Percentiles rank a stretch among this genome's conserved stretches.
phyloP scores from a whole-genome alignment of 2,888 invertebrate species.

The Metellina segmentata region DNA sequence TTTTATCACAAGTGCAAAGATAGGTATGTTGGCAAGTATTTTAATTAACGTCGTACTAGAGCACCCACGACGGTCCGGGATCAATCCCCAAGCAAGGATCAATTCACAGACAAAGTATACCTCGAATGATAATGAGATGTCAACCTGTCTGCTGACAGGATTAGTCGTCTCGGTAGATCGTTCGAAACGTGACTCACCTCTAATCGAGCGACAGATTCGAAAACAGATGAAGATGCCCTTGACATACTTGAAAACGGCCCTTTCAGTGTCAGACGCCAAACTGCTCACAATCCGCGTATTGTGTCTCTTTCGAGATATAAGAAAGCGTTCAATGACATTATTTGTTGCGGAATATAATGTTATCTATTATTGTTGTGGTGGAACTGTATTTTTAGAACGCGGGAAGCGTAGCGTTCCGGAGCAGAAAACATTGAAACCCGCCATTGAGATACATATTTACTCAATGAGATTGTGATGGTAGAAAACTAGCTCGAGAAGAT shows the following conservation, averaged over 20 bases:
- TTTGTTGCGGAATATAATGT: not conserved
- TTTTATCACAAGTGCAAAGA: too few species aligned
- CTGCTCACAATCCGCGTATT: not conserved
- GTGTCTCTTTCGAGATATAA: conserved; percentile 2
- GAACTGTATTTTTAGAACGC: not conserved
- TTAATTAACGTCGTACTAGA: too few species aligned
- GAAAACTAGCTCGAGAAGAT: too few species aligned
- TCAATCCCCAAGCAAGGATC: too few species aligned
- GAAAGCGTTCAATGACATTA: conserved; percentile 43
- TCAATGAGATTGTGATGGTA: too few species aligned
- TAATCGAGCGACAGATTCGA: not conserved
- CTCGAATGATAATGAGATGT: not conserved
- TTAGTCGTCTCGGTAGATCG: not conserved
- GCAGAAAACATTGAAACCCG: not conserved
- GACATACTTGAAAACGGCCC: conserved; percentile 50
- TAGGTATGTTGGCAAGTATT: too few species aligned
- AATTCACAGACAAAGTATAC: too few species aligned
- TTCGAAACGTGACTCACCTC: not conserved
- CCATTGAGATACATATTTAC: not conserved
- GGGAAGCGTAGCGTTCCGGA: not conserved
- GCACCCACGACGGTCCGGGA: too few species aligned
- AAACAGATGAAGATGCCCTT: conserved; percentile 34
- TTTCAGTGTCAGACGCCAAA: not conserved
- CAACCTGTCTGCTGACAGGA: not conserved
- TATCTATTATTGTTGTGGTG: not conserved